phyloP scores from a whole-genome alignment of 2,888 invertebrate species.

The Tetheella fluctuosa region DNA sequence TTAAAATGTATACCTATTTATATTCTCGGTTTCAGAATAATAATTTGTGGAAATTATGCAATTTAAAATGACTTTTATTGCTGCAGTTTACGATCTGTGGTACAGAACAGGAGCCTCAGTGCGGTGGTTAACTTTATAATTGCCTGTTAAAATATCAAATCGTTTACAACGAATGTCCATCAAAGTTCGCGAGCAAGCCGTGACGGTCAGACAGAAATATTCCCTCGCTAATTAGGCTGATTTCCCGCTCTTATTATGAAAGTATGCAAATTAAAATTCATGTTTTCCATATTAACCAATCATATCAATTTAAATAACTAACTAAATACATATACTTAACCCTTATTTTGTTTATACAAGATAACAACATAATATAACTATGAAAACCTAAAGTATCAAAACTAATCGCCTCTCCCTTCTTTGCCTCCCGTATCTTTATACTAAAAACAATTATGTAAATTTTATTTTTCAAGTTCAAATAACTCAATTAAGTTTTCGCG shows the following conservation, averaged over 20 bases:
- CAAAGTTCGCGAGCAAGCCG: constrained; percentile 31
- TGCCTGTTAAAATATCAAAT: constrained; percentile 44
- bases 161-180: constrained; percentile 31
- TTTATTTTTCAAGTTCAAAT: constrained; percentile 35
- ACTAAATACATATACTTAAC: too few species aligned
- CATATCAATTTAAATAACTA: neutral
- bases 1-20: constrained; percentile 27
- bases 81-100: constrained; percentile 37
- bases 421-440: constrained; percentile 22
- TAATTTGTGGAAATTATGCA: constrained; percentile 43
- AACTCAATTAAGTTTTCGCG: constrained; percentile 27
- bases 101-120: constrained; percentile 22
- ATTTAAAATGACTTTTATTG: constrained; percentile 36
- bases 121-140: constrained; percentile 42
- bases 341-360: too few species aligned
- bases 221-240: constrained; percentile 56
- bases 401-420: too few species aligned
- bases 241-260: constrained; percentile 54
- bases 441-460: constrained; percentile 9
- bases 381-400: too few species aligned
- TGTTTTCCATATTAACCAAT: neutral
- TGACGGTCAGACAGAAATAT: constrained; percentile 50
- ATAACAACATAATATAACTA: too few species aligned
- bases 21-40: neutral
- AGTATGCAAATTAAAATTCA: constrained; percentile 50